Base-by-base conservation (phyloP, 2,888 invertebrate genomes). In the Globia sparganii region DNA sequence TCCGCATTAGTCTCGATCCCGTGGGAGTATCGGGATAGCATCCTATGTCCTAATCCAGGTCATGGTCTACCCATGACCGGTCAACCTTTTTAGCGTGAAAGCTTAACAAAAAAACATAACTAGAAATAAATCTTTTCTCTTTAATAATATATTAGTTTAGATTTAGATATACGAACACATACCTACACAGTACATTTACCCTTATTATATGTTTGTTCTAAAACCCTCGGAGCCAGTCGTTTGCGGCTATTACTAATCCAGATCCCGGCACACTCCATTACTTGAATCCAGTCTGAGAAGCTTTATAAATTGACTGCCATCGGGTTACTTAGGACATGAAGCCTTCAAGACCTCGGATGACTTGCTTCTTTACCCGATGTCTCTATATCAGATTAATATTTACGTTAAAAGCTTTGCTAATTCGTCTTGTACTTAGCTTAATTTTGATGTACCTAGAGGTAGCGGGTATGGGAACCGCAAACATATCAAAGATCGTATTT, bases 281-380 rank as follows among this genome's bases (percentile, higher is more conserved):
- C 91, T 87, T 83, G 89, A 87, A 90, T 90, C 92, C 90, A 91
- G 89, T 91, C 87, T 86, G 81, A 84, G 89, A 89, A 90, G 91
- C 92, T 91, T 91, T 93, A 93, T 94, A 92, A 91, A 93, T 93
- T 92, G 92, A 91, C 90, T 90, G 88, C 91, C 91, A 91, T 93
- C 91, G 89, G 88, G 89, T 90, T 90, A 89, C 90, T 88, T 87
- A 79, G 68, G 59, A 65, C 79, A 68, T 80, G 81, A 86, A 87
- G 70, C 84, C 78, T 86, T 85, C 81, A 86, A 81, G 77, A 87
- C 75, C 74, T 79, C 74, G 78, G 79, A 72, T 85, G 75, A 84
- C 86, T 82, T 76, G 64, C 77, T 84, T 72, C 83, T 80, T 78
- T 83, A 75, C 53, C 62, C 71, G 34, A 75, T 73, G 65, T 79